These are phyloP conservation scores for Cepaea hortensis DNA, from an alignment of 2,888 invertebrate genomes.

Conservation along the genomic window DNA sequence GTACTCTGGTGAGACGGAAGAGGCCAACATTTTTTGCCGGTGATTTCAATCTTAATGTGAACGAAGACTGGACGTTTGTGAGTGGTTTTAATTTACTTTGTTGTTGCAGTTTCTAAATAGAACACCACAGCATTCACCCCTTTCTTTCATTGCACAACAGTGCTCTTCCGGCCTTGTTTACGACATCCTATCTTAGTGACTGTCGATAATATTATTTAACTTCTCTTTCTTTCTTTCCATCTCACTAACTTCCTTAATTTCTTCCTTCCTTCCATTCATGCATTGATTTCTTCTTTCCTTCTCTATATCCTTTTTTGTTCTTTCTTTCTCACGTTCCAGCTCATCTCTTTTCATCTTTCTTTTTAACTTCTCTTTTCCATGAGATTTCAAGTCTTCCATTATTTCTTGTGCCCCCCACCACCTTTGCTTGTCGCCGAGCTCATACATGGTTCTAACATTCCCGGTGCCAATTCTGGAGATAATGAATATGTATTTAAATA, in stretches of 20 bases:
- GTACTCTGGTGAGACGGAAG: no score
- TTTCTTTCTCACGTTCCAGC: background rate
- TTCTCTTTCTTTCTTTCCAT: no score
- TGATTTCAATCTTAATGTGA: no score
- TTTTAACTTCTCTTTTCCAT: background rate
- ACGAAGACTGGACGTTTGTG: no score
- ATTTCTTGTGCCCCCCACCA: background rate
- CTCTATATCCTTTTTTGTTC: background rate
- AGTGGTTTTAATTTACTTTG: no score
- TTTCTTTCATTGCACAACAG: no score
- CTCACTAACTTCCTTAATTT: no score
- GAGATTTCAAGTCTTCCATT: background rate
- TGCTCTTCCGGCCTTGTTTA: no score
- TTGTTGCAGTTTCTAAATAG: no score
- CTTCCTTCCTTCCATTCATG: background rate
- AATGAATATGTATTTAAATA: background rate
- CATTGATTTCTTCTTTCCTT: background rate
- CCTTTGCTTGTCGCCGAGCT: background rate
- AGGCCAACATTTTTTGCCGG: background rate
- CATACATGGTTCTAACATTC: background rate
- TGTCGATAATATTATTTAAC: no score
- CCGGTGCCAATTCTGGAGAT: background rate
- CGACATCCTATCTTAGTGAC: no score
- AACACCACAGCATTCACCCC: no score
- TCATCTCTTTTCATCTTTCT: background rate